Base-by-base conservation (phyloP, 2,797 vertebrate species). In the Sebastes minor region DNA sequence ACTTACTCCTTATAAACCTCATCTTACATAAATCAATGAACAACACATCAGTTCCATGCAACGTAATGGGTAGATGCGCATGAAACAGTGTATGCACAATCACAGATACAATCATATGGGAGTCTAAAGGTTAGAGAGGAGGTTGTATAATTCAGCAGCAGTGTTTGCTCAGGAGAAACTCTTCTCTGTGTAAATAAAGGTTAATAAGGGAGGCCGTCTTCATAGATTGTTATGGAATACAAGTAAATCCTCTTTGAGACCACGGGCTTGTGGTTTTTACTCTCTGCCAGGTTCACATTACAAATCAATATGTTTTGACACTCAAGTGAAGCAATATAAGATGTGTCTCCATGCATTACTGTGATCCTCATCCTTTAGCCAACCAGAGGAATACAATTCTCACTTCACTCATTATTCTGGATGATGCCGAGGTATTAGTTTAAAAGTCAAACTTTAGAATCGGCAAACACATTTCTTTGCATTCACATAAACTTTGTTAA, bases 241-340 rank as follows among this genome's bases (percentile, higher is more conserved):
- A 71, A 86, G 77, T 71, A 86, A 86, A 89, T 89, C 74, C 80
- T 74, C 66, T 84, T 75, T 82, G 76, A 90, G 81, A 82, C 73
- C 32, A 38, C 8, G 49, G 84, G 84, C 71, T 91, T 86, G 85
- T 79, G 86, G 76, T 90, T 91, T 89, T 80, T 71, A 76, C 77
- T 75, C 84, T 63, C 80, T 75, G 72, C 73, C 74, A 63, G 83
- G 60, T 82, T 90, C 86, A 76, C 66, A 82, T 90, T 87, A 85
- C 84, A 86, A 80, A 90, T 92, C 90, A 84, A 88, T 93, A 89
- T 85, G 90, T 90, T 91, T 91, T 90, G 88, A 91, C 83, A 83
- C 86, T 74, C 55, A 68, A 81, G 87, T 81, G 71, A 90, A 83
- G 75, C 76, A 83, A 84, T 87, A 76, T 74, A 83, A 80, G 75